Base-by-base conservation (phyloP, 2,797 vertebrate species). In the Hapalemur alaotrensis region DNA sequence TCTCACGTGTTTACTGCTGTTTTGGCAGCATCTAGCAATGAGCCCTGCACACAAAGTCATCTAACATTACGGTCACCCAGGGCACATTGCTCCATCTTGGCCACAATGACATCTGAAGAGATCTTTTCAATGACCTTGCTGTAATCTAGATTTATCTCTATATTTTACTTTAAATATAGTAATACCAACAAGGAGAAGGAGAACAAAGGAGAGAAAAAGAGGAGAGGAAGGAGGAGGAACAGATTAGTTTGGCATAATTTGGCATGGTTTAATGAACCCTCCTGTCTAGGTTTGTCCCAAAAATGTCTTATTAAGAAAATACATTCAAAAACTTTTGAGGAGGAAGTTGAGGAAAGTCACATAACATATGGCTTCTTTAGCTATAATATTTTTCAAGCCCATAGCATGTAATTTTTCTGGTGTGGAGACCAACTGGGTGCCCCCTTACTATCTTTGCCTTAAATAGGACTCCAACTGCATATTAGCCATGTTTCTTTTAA, bases 221-320 rank as follows among this genome's bases (percentile, higher is more conserved):
- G 30, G n/a, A 80, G 28, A 83, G 2, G 7, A 17, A 78, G 6
- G 38, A 79, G 12, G 8, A 85, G 46, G 18, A 12, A 48, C 41
- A 79, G 32, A 85, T 52, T n/a, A 38, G 7, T 54, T 54, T 23
- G 18, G 13, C 70, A 93, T 23, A 59, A 82, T 80, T 80, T 38
- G 11, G 11, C 52, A 38, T 25, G 22, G 17, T 28, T 80, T 80
- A 48, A 41, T 13, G 28, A 95, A 54, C 18, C 22, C n/a, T 81
- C 46, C 59, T 79, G 28, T 28, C 35, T 18, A 76, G 22, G 9
- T 0, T 65, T 35, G 18, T 75, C 32, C 75, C 89, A 22, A 83
- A 84, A 89, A 61, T 20, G 35, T 35, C 59, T 46, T 81, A 38
- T n/a, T 69, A 80, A 89, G 35, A 94, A 95, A 94, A 91, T 72